These are phyloP conservation scores for Protosalanx chinensis DNA, from an alignment of 2,797 vertebrate species.

Conservation along the genomic window DNA sequence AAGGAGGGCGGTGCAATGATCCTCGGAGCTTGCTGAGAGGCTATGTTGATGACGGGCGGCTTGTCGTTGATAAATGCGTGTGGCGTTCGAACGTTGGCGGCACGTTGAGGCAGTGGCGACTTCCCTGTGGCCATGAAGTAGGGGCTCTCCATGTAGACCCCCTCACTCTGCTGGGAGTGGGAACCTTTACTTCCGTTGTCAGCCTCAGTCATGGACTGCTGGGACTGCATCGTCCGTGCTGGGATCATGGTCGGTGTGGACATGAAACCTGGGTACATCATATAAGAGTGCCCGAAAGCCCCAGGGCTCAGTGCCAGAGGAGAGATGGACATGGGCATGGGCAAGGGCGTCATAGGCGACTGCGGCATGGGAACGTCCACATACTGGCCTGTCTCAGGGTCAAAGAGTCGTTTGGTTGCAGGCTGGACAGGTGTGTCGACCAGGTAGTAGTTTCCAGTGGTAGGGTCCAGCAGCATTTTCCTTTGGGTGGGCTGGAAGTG, in stretches of 20 bases:
- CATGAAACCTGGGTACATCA: conserved; percentile 88
- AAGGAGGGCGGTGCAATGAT: conserved; percentile 93
- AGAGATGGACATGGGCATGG: conserved; percentile 63
- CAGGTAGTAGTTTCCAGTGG: conserved; percentile 90
- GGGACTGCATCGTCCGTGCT: conserved; percentile 58
- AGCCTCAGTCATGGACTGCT: conserved; percentile 63
- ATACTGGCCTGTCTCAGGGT: conserved; percentile 94
- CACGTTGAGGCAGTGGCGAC: conserved; percentile 57
- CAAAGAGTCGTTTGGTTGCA: conserved; percentile 84
- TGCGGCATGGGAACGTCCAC: conserved; percentile 86
- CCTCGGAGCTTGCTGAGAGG: conserved; percentile 85
- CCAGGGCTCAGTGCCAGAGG: conserved; percentile 82
- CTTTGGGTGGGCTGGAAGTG: conserved; percentile 83
- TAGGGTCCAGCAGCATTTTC: conserved; percentile 92
- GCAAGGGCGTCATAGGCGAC: conserved; percentile 45
- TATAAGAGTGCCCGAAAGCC: conserved; percentile 83
- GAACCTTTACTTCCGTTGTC: conserved; percentile 46
- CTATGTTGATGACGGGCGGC: conserved; percentile 89
- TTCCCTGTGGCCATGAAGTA: conserved; percentile 86
- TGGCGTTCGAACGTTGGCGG: conserved; percentile 20
- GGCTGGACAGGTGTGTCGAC: conserved; percentile 88
- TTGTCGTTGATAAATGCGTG: conserved; percentile 60
- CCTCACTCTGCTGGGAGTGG: conserved; percentile 60
- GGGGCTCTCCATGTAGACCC: conserved; percentile 78
- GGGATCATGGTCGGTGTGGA: conserved; percentile 72